A percentile compares a stretch with the other conserved stretches of the same genome.
Evolutionary conservation across 1,140 invertebrate species (phyloP).

Genomic region (Drosophila melanica): DNA sequence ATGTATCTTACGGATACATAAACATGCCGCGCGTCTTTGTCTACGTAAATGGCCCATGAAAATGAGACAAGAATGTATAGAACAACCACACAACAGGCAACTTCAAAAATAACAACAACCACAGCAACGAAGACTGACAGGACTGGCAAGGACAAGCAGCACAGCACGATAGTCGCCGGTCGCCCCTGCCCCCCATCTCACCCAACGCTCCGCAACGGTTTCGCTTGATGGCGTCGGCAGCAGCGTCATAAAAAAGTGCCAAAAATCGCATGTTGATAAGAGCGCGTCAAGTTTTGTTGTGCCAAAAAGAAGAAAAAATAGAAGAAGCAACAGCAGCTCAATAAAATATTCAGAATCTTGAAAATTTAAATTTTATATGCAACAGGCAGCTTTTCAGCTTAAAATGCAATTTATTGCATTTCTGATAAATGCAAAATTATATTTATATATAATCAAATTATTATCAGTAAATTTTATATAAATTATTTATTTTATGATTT

Average conservation of each 20-base stretch:
- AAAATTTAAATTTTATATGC: not conserved
- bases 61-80: constrained; percentile 72
- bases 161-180: constrained; percentile 66
- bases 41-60: constrained; percentile 81
- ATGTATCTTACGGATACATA: constrained; percentile 81
- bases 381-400: constrained; percentile 12
- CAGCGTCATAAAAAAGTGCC: constrained; percentile 68
- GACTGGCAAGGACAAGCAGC: constrained; percentile 42
- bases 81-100: constrained; percentile 42
- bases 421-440: not conserved
- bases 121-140: constrained; percentile 23
- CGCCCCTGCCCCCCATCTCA: not conserved
- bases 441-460: too few relatives aligned
- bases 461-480: not conserved
- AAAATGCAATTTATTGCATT: not conserved
- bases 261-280: constrained; percentile 78
- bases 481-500: not conserved
- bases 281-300: constrained; percentile 44
- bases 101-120: constrained; percentile 34
- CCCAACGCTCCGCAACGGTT: constrained; percentile 17
- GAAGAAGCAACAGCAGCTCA: not conserved
- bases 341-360: not conserved
- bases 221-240: constrained; percentile 60
- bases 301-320: not conserved
- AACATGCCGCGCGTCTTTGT: constrained; percentile 77